These are phyloP conservation scores for Parthenolecanium corni DNA, from an alignment of 2,888 invertebrate genomes.

Conservation along the genomic window DNA sequence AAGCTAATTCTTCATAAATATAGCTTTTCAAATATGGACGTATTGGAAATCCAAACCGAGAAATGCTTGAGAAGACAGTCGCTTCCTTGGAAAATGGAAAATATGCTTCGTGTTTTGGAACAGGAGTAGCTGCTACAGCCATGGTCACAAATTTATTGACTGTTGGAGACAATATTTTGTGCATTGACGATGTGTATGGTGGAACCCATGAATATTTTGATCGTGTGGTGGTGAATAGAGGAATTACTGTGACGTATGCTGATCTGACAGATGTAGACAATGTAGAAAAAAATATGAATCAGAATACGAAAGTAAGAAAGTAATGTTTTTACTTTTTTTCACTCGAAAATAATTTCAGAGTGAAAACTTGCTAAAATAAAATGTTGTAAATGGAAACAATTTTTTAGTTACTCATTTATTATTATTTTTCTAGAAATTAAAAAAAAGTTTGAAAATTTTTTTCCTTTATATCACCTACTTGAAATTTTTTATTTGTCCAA, in stretches of 20 bases:
- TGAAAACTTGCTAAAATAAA: no score
- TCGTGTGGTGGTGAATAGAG: constrained; percentile 51
- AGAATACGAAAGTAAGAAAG: constrained; percentile 67
- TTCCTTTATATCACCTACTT: no score
- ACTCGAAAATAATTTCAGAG: neutral
- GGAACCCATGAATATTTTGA: constrained; percentile 70
- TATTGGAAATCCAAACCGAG: constrained; percentile 30
- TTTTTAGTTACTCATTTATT: no score
- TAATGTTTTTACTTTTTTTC: neutral
- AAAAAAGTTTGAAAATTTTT: no score
- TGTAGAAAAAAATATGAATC: constrained; percentile 55
- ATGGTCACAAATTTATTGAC: constrained; percentile 14
- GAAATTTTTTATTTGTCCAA: no score
- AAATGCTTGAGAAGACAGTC: constrained; percentile 30
- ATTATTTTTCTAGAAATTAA: no score
- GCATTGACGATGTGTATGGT: constrained; percentile 85
- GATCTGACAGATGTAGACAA: constrained; percentile 59
- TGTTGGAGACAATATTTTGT: constrained; percentile 30
- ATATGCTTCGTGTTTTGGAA: constrained; percentile 19
- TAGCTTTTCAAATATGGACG: constrained; percentile 28
- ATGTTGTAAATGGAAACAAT: no score
- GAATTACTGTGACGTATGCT: constrained; percentile 64
- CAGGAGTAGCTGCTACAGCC: constrained; percentile 28
- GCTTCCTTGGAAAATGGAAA: constrained; percentile 25
- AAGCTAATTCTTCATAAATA: no score